Percentiles rank a stretch among this genome's conserved stretches.
These are phyloP conservation scores for Empis stercorea DNA, from an alignment of 2,888 invertebrate species.

Conservation along the genomic window DNA sequence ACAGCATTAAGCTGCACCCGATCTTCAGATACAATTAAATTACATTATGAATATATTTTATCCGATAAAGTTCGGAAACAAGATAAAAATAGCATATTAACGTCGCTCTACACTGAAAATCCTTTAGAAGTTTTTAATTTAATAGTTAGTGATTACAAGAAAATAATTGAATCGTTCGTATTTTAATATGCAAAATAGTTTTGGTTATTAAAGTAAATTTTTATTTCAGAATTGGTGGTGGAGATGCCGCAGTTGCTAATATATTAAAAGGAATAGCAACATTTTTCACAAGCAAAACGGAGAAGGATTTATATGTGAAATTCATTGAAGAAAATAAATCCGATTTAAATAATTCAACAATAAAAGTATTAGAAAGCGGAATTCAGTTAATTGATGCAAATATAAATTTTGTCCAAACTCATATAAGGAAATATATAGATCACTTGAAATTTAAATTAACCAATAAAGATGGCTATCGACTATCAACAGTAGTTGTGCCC, in stretches of 20 bases:
- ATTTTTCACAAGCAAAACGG: conserved; percentile 8
- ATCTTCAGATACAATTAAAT: conserved; percentile 37
- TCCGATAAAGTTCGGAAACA: conserved; percentile 17
- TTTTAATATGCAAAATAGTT: background rate
- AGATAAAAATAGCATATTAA: conserved; percentile 19
- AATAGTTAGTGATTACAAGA: background rate
- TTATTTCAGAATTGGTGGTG: conserved; percentile 2
- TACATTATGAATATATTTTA: conserved; percentile 39
- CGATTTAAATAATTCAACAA: no score
- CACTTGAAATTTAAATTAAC: no score
- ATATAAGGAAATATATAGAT: no score
- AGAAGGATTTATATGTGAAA: conserved; percentile 4
- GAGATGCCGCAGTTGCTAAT: conserved; percentile 1
- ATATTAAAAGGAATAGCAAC: conserved; percentile 7
- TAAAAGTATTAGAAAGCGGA: no score
- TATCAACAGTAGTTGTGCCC: conserved; percentile 36
- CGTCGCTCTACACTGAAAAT: conserved; percentile 40
- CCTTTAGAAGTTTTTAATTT: conserved; percentile 33
- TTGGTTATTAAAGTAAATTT: background rate
- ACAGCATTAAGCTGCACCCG: conserved; percentile 52
- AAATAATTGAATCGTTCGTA: background rate
- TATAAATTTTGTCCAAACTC: no score
- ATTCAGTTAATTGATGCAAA: no score
- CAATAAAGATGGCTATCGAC: conserved; percentile 19
- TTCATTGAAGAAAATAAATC: conserved; percentile 1